A percentile compares a stretch with the other conserved stretches of the same genome.
These are phyloP conservation scores for Leucania comma DNA, from an alignment of 2,888 invertebrate species.

Conservation along the genomic window DNA sequence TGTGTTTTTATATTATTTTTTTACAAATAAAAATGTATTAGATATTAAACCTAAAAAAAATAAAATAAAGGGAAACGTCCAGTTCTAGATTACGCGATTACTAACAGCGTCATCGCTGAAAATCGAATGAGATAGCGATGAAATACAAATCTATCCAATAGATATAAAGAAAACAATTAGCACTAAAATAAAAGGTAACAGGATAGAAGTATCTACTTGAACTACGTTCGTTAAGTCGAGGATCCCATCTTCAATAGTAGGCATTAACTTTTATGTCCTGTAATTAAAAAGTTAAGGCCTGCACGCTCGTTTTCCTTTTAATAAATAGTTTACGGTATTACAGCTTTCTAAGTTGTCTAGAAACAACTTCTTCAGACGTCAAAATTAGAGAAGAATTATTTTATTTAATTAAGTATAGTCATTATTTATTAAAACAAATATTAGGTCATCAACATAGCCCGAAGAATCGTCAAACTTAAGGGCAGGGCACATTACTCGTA, in stretches of 20 bases:
- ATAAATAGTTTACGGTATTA: conserved; percentile 53
- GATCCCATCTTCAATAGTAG: conserved; percentile 38
- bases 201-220: conserved; percentile 1
- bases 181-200: conserved; percentile 10
- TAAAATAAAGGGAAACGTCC: background rate
- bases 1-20: too few species aligned
- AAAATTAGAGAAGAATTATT: conserved; percentile 38
- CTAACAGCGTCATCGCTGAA: background rate
- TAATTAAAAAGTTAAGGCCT: conserved; percentile 60
- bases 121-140: background rate
- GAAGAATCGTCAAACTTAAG: too few species aligned
- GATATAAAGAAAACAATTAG: conserved; percentile 18
- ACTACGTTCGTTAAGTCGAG: conserved; percentile 22
- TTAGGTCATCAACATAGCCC: too few species aligned
- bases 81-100: background rate
- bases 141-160: background rate
- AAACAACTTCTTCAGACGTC: conserved; percentile 39
- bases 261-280: conserved; percentile 48
- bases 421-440: conserved; percentile 46
- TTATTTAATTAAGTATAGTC: conserved; percentile 59
- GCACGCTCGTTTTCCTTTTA: conserved; percentile 49
- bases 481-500: too few species aligned
- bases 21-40: too few species aligned
- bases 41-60: too few species aligned
- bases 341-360: conserved; percentile 28